Conservation (phyloP, 2,113 vertebrate species). For the Pedionomus torquatus region DNA sequence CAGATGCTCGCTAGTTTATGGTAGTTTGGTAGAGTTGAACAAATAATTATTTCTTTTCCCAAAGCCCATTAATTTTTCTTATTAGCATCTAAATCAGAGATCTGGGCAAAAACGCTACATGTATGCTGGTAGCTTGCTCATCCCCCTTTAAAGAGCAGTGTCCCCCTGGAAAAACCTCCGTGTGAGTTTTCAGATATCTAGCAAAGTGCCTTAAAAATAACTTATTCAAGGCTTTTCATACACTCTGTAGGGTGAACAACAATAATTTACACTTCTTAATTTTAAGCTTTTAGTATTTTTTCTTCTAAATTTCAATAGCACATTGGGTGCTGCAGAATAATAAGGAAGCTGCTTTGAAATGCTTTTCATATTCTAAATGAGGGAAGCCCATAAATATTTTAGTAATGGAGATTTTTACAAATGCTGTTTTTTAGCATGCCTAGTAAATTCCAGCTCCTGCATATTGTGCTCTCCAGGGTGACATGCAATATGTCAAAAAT, state of each 20-base stretch:
- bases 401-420: conserved; percentile 33
- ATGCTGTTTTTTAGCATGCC: not conserved
- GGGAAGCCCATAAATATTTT: conserved; percentile 60
- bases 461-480: conserved; percentile 18
- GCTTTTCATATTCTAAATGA: conserved; percentile 21
- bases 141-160: not conserved
- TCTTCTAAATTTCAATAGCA: not conserved
- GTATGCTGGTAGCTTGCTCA: not conserved
- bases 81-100: not conserved
- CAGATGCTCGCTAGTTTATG: not conserved
- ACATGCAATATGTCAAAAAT: not conserved
- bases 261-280: not conserved
- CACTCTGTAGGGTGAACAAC: not conserved
- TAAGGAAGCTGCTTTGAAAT: not conserved
- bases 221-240: not conserved
- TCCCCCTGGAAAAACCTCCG: not conserved
- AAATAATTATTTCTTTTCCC: not conserved
- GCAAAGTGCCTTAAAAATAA: not conserved
- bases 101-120: not conserved
- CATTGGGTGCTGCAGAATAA: not conserved
- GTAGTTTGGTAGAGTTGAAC: not conserved
- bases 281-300: not conserved
- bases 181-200: not conserved
- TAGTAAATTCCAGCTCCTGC: conserved; percentile 26
- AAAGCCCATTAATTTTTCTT: not conserved